A percentile compares a stretch with the other conserved stretches of the same genome.
Evolutionary conservation across 2,797 vertebrate genomes (phyloP).

Genomic region (Myotis planiceps): DNA sequence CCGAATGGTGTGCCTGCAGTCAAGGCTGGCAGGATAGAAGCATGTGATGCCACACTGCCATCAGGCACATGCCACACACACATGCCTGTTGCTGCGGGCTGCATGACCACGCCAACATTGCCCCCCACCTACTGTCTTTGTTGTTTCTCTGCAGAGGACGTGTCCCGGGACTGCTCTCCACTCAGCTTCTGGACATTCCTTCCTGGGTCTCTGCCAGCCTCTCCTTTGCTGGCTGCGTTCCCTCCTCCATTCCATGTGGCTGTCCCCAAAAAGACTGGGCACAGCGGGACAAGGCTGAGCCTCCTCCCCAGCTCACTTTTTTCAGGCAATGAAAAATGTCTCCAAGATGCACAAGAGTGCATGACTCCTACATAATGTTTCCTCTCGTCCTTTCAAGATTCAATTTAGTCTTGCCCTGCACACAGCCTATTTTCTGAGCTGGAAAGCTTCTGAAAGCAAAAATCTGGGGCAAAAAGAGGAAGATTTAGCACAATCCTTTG

Average conservation of each 20-base stretch:
- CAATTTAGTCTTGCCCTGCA: neutral
- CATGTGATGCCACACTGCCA: neutral
- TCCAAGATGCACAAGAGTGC: neutral
- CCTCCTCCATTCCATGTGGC: neutral
- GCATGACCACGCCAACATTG: fast-evolving
- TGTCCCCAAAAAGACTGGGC: neutral
- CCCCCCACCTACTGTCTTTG: neutral
- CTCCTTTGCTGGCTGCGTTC: neutral
- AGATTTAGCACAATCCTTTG: neutral
- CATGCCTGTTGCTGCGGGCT: neutral
- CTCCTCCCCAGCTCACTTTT: neutral
- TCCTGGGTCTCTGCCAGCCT: neutral
- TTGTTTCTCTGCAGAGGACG: neutral
- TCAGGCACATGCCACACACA: neutral
- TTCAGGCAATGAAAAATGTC: neutral
- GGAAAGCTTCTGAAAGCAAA: neutral
- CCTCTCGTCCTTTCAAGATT: neutral
- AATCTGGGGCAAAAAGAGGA: neutral
- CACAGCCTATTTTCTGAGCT: neutral
- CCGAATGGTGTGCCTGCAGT: neutral
- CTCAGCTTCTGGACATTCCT: neutral
- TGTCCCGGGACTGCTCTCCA: neutral
- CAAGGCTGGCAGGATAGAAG: neutral
- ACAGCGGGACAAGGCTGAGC: neutral
- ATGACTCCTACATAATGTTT: neutral